Evolutionary conservation across 2,888 invertebrate genomes (phyloP).

Genomic region (Papilio elwesi): DNA sequence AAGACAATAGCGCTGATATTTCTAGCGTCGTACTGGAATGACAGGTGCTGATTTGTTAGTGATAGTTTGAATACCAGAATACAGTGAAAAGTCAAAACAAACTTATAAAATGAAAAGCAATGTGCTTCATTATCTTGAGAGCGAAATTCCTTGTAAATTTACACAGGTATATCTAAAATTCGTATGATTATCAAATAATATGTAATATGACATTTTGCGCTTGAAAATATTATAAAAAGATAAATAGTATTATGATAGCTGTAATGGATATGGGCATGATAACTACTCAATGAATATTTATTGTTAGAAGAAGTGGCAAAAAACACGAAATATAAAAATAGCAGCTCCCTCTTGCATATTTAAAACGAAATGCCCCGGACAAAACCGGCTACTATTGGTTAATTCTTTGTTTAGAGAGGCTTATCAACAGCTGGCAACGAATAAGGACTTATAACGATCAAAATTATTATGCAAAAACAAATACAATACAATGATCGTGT

Average conservation of each 20-base stretch:
- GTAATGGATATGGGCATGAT: not conserved
- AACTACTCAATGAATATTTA: not conserved
- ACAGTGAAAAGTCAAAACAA: conserved; percentile 73
- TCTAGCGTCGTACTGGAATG: conserved; percentile 54
- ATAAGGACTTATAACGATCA: no score
- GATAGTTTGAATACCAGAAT: conserved; percentile 71
- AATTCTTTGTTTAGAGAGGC: no score
- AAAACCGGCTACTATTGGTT: no score
- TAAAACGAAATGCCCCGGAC: no score
- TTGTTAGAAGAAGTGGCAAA: not conserved
- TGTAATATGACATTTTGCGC: conserved; percentile 4
- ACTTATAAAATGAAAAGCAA: conserved; percentile 60
- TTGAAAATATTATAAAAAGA: conserved; percentile 52
- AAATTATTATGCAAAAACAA: no score
- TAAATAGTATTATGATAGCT: not conserved
- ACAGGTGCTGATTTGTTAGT: conserved; percentile 78
- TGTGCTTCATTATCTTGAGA: conserved; percentile 60
- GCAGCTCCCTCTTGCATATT: not conserved
- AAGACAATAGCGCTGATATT: conserved; percentile 73
- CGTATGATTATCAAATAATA: conserved; percentile 63
- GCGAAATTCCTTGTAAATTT: conserved; percentile 67
- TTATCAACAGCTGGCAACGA: no score
- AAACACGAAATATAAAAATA: not conserved
- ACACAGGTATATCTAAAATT: conserved; percentile 53
- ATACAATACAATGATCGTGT: no score